Evolutionary conservation across 2,888 invertebrate genomes (phyloP).

Genomic region (Smittia aterrima): DNA sequence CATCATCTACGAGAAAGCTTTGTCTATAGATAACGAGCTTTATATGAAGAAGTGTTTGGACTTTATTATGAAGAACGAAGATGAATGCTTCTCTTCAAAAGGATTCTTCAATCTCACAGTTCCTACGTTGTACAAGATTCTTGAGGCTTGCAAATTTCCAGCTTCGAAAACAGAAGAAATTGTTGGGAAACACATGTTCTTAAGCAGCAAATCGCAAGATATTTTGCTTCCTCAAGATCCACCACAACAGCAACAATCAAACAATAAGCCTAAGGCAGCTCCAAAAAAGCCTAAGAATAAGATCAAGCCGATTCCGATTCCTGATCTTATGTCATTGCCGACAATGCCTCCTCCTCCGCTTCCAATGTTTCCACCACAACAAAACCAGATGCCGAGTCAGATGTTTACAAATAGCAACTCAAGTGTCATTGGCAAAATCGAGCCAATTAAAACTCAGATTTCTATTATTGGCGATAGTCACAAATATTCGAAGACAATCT

Average conservation of each 20-base stretch:
- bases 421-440: neutral
- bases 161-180: neutral
- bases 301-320: neutral
- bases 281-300: neutral
- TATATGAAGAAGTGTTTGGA: conserved; percentile 29
- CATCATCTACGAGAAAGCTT: neutral
- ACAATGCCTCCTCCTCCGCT: neutral
- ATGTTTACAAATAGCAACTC: neutral
- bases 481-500: neutral
- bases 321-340: neutral
- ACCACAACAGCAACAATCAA: no score
- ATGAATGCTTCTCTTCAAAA: conserved; percentile 25
- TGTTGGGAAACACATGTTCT: conserved; percentile 12
- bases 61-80: conserved; percentile 16
- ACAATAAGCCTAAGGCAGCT: no score
- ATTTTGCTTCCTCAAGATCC: no score
- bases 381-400: neutral
- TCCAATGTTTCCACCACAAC: neutral
- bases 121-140: neutral
- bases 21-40: neutral
- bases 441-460: neutral
- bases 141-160: neutral
- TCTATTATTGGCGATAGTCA: neutral
- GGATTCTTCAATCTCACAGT: conserved; percentile 11
- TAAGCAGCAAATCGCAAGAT: no score